phyloP scores from a whole-genome alignment of 2,888 invertebrate species.

The Spisula subtruncata region DNA sequence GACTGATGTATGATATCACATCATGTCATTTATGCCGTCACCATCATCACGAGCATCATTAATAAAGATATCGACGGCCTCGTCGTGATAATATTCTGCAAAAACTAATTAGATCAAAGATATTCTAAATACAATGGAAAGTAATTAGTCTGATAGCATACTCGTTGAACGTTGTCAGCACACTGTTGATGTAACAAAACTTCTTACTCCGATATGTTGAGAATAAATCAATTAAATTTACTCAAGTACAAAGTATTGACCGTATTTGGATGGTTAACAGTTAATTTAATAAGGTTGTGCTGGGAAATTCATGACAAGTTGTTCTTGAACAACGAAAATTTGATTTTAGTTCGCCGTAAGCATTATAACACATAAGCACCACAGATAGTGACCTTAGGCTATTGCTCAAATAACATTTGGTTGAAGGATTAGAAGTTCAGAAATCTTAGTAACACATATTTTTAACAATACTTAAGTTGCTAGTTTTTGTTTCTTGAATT shows the following conservation, averaged over 20 bases:
- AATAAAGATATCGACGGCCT: neutral
- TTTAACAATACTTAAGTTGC: no score
- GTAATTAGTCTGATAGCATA: conserved; percentile 9
- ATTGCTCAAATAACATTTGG: no score
- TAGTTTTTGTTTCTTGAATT: no score
- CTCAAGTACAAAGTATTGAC: no score
- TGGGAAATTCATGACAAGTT: neutral
- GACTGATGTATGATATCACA: neutral
- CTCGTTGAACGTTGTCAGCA: neutral
- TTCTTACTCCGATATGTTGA: neutral
- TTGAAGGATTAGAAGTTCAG: no score
- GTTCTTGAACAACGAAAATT: no score
- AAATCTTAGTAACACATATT: no score
- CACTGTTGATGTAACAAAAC: neutral
- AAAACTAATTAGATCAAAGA: neutral
- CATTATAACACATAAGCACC: no score
- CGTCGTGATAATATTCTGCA: neutral
- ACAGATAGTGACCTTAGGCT: no score
- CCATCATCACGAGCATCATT: neutral
- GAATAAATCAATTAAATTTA: neutral
- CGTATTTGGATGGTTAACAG: no score
- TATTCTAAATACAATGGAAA: neutral
- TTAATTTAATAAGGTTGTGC: no score
- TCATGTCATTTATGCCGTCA: neutral
- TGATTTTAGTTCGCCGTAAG: no score